These are phyloP conservation scores for Alosa sapidissima DNA, from an alignment of 2,797 vertebrate species.

Conservation along the genomic window DNA sequence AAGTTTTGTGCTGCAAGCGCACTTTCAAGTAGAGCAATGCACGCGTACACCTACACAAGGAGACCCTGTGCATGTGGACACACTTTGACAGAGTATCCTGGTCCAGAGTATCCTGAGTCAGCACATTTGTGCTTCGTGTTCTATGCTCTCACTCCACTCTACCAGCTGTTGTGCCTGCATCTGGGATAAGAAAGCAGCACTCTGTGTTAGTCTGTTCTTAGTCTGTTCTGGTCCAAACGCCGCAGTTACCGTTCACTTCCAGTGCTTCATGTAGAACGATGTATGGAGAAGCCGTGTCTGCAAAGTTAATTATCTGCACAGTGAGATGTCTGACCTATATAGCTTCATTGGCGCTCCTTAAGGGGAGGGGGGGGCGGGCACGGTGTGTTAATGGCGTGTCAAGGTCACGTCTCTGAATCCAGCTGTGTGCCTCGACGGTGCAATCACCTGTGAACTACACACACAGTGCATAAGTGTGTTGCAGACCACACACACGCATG, in stretches of 20 bases:
- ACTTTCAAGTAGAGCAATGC: neutral
- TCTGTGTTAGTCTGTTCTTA: too few species aligned
- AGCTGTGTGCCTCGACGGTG: neutral
- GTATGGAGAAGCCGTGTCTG: neutral
- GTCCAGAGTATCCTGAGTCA: neutral
- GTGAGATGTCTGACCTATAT: neutral
- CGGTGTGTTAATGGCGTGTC: neutral
- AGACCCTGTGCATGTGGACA: neutral
- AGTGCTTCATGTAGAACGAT: neutral
- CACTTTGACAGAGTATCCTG: neutral
- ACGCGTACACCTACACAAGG: too few species aligned
- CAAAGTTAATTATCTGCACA: neutral
- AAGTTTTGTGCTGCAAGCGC: neutral
- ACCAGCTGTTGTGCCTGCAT: neutral
- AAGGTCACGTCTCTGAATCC: neutral
- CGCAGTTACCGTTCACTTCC: neutral
- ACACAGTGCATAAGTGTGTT: neutral
- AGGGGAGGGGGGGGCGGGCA: neutral
- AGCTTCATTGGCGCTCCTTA: neutral
- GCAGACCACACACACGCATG: neutral
- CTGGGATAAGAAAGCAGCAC: neutral
- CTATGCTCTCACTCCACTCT: neutral
- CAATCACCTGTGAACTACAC: neutral
- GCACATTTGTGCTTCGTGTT: neutral
- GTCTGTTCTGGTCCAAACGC: neutral